These are phyloP conservation scores for Xylocampa areola DNA, from an alignment of 2,888 invertebrate genomes.

Conservation along the genomic window DNA sequence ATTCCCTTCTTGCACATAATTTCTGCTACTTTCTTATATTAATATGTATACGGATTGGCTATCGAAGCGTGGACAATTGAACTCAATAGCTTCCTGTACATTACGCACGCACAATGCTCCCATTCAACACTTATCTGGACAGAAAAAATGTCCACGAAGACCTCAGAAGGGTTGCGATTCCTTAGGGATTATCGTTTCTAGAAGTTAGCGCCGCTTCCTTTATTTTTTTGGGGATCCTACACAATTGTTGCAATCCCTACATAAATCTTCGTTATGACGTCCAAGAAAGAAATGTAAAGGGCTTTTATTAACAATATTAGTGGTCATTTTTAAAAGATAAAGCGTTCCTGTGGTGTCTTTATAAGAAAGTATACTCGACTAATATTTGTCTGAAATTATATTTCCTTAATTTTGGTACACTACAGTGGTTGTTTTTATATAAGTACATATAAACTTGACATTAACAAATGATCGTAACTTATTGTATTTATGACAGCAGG, in stretches of 20 bases:
- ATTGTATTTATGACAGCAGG: not conserved
- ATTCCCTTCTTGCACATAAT: constrained; percentile 54
- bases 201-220: constrained; percentile 81
- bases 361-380: constrained; percentile 2
- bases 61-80: constrained; percentile 78
- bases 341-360: constrained; percentile 18
- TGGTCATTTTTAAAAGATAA: constrained; percentile 31
- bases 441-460: not conserved
- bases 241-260: constrained; percentile 66
- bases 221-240: constrained; percentile 47
- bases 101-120: constrained; percentile 76
- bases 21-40: constrained; percentile 68
- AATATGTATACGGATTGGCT: constrained; percentile 71
- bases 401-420: too few species aligned
- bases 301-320: constrained; percentile 49
- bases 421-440: not conserved
- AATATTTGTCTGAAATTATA: too few species aligned
- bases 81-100: constrained; percentile 82
- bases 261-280: constrained; percentile 59
- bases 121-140: constrained; percentile 76
- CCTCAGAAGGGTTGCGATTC: constrained; percentile 76
- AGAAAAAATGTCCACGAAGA: constrained; percentile 66
- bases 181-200: constrained; percentile 77
- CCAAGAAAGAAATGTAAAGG: constrained; percentile 36
- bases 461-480: not conserved